Conservation (phyloP, 1,140 invertebrate genomes). For the Eumeta japonica region DNA sequence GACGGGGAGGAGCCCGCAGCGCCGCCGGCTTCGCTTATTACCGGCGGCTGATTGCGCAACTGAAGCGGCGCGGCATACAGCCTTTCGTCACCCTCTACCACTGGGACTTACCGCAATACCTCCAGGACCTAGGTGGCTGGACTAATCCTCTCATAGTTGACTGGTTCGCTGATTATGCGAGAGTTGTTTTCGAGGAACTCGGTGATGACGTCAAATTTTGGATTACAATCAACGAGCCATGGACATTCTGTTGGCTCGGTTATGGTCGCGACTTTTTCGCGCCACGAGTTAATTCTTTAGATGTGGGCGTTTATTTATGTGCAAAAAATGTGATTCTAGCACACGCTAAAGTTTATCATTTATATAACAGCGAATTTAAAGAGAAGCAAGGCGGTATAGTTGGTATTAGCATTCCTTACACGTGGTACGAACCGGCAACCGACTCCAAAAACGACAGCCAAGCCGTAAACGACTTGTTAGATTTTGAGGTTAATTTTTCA, state of each 20-base stretch:
- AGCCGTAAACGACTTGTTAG: slow-evolving; percentile 20
- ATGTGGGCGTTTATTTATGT: slow-evolving; percentile 52
- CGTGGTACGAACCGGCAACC: slow-evolving; percentile 24
- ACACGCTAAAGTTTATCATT: slow-evolving; percentile 60
- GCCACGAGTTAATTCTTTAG: slow-evolving; percentile 31
- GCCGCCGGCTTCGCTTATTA: no score
- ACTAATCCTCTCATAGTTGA: no score
- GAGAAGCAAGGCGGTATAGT: slow-evolving; percentile 53
- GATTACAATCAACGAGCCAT: slow-evolving; percentile 54
- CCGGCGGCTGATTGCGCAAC: no score
- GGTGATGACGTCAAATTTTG: no score
- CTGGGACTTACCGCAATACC: slow-evolving; percentile 48
- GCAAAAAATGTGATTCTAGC: slow-evolving; percentile 53
- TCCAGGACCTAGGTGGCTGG: no score
- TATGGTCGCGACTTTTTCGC: slow-evolving; percentile 39
- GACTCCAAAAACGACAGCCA: slow-evolving; percentile 21
- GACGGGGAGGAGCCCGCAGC: no score
- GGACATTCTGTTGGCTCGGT: slow-evolving; percentile 26
- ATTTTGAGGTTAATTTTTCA: slow-evolving; percentile 23
- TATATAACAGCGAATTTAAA: slow-evolving; percentile 64
- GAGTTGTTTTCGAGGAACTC: no score
- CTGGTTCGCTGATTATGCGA: no score
- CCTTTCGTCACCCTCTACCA: no score
- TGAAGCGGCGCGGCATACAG: no score
- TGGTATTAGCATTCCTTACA: slow-evolving; percentile 53